phyloP scores from a whole-genome alignment of 2,888 invertebrate genomes.

The Geotrupes spiniger region DNA sequence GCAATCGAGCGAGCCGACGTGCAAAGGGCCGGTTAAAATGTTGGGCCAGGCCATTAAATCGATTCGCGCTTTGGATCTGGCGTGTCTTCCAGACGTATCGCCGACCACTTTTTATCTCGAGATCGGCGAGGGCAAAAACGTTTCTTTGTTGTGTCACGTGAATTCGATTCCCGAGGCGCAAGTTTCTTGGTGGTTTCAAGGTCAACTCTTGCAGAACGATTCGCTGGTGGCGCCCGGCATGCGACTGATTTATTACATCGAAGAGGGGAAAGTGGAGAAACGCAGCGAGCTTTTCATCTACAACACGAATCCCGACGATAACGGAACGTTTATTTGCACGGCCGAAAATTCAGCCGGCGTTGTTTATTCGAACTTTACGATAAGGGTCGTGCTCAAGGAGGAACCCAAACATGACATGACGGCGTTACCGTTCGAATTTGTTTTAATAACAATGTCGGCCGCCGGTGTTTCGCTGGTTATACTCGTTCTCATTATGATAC shows the following conservation, averaged over 20 bases:
- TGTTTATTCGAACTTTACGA: constrained; percentile 76
- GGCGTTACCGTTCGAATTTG: constrained; percentile 64
- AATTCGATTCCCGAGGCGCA: constrained; percentile 79
- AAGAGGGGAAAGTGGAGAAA: constrained; percentile 71
- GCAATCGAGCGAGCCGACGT: constrained; percentile 74
- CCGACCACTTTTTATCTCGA: constrained; percentile 75
- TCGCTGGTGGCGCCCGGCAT: constrained; percentile 64
- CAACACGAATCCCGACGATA: constrained; percentile 74
- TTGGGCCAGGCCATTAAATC: constrained; percentile 66
- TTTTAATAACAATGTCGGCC: constrained; percentile 66
- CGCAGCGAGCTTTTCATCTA: constrained; percentile 76
- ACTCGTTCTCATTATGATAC: constrained; percentile 64
- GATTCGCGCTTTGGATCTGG: constrained; percentile 68
- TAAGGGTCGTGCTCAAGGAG: constrained; percentile 71
- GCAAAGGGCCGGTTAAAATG: constrained; percentile 67
- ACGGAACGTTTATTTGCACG: constrained; percentile 81
- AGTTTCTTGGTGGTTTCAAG: constrained; percentile 81
- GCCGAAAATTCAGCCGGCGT: constrained; percentile 84
- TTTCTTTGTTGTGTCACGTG: constrained; percentile 76
- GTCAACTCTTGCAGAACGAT: constrained; percentile 75
- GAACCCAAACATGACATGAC: constrained; percentile 52
- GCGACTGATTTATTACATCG: constrained; percentile 68
- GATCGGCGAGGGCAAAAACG: constrained; percentile 76
- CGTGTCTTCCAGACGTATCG: constrained; percentile 76
- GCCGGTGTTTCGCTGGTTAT: constrained; percentile 64